Base-by-base conservation (phyloP, 64 coral and sea anemone species). In the Actinia equina region DNA sequence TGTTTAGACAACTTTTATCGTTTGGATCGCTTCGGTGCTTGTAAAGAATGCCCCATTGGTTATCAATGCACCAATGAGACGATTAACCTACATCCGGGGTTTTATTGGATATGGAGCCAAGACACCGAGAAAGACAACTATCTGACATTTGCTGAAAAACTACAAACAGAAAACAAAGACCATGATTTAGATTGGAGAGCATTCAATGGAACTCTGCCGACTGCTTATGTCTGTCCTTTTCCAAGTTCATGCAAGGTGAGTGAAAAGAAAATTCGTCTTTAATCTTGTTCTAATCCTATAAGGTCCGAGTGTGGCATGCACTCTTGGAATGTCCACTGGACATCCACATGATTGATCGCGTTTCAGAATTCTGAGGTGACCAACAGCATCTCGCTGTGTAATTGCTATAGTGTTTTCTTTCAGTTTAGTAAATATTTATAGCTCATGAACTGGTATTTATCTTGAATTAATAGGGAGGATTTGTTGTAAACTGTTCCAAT, bases 71-170 rank as follows among this genome's bases (percentile, higher is more conserved):
- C 71, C 43, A 92, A 92, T 44, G 90, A 92, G 13, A 82, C 74
- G n/a, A 83, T 92, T 4, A 19, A 25, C 14, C 90, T 92, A 1
- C 58, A 82, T 20, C 77, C 74, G 18, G 90, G 90, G 10, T 92
- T 69, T 69, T 92, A 82, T 55, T 92, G 90, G 90, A 87, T 67
- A 81, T 92, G 90, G 90, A 61, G 69, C 57, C 83, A 80, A 8
- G 16, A 63, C 8, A 57, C 41, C 10, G 60, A 80, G 58, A 26
- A 79, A n/a, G 15, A 55, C 20, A 69, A 15, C 16, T 92, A 92
- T 27, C 17, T 63, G 27, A 49, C 70, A n/a, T 92, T 92, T 87
- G 7, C 71, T 25, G 77, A 59, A 17, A 67, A 81, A 53, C 77
- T 92, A 10, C 41, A 81, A 52, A 27, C 20, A 3, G 1, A 30